Evolutionary conservation across 1,140 invertebrate species (phyloP).

Genomic region (Magallana gigas): DNA sequence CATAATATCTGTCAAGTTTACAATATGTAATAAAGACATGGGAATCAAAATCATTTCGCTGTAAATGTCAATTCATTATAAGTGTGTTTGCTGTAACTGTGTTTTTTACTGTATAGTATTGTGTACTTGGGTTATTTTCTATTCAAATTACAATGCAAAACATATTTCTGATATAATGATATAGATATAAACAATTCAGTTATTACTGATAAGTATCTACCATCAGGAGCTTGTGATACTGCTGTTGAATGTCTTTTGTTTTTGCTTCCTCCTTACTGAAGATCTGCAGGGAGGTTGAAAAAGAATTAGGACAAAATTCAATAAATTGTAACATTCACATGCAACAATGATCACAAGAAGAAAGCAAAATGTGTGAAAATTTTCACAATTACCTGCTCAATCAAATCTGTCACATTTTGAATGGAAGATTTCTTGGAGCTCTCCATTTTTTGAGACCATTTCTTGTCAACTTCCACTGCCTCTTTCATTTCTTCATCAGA

Average conservation of each 20-base stretch:
- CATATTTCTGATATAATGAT: not conserved
- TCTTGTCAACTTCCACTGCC: not conserved
- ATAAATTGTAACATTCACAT: too few species aligned
- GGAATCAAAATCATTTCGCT: too few species aligned
- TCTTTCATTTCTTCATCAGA: not conserved
- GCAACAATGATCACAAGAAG: too few species aligned
- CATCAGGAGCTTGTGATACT: conserved; percentile 57
- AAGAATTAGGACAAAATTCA: too few species aligned
- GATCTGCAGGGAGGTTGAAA: not conserved
- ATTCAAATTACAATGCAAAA: too few species aligned
- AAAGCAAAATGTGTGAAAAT: too few species aligned
- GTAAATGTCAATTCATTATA: too few species aligned
- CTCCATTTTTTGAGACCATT: not conserved
- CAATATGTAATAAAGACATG: too few species aligned
- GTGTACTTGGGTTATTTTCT: too few species aligned
- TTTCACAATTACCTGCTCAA: not conserved
- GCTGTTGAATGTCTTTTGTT: conserved; percentile 34
- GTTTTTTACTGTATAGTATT: too few species aligned
- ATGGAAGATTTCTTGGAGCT: not conserved
- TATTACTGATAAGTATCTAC: conserved; percentile 4
- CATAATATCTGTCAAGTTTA: too few species aligned
- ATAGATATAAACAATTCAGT: not conserved
- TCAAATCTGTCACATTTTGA: not conserved
- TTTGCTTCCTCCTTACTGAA: not conserved
- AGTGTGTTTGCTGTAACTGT: too few species aligned